Evolutionary conservation across 1,140 invertebrate species (phyloP).

Genomic region (Phymorhynchus buccinoides): DNA sequence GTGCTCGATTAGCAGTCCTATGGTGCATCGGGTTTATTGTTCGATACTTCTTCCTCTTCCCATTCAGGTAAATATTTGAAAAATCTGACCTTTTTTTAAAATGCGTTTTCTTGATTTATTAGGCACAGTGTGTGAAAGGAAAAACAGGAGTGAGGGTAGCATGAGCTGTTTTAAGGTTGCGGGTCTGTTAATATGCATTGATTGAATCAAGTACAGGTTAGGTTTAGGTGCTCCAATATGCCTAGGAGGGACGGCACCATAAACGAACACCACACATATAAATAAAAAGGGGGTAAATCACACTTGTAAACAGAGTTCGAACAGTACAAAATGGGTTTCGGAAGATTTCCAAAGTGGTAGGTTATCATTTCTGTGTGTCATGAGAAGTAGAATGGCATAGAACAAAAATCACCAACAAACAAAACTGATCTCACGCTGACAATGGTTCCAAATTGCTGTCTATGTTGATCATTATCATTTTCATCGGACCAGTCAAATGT

Average conservation of each 20-base stretch:
- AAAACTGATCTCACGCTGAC: too few relatives aligned
- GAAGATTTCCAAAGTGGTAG: too few relatives aligned
- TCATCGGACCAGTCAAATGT: too few relatives aligned
- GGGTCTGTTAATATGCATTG: background rate
- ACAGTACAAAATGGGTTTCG: too few relatives aligned
- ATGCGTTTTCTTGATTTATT: background rate
- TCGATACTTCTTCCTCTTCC: constrained; percentile 63
- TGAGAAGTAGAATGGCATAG: too few relatives aligned
- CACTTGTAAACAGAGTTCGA: background rate
- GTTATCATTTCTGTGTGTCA: too few relatives aligned
- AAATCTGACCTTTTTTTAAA: background rate
- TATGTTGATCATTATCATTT: too few relatives aligned
- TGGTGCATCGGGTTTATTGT: constrained; percentile 64
- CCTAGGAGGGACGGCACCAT: background rate
- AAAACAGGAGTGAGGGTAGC: background rate
- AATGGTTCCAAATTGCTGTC: too few relatives aligned
- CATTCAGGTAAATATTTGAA: constrained; percentile 61
- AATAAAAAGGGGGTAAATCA: background rate
- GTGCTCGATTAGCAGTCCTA: constrained; percentile 61
- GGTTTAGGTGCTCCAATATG: too few relatives aligned
- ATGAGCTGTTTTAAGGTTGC: background rate
- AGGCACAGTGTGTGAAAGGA: background rate
- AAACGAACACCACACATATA: background rate
- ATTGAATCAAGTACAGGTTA: background rate
- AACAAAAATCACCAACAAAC: too few relatives aligned